A percentile compares a stretch with the other conserved stretches of the same genome.
Evolutionary conservation across 2,113 vertebrate genomes (phyloP).

Genomic region (Notechis scutatus): DNA sequence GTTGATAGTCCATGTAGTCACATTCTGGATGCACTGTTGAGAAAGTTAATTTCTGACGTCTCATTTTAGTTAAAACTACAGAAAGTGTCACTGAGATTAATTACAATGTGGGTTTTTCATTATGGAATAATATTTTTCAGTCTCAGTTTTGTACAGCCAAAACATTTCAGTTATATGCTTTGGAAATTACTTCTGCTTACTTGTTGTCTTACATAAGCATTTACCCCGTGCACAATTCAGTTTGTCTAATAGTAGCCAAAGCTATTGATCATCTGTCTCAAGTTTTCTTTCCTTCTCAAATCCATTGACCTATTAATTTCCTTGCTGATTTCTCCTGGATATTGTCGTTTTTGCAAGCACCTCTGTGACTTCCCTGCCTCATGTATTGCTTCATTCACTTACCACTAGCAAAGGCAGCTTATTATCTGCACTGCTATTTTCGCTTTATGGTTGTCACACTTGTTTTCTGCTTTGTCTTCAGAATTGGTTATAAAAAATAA

Average conservation of each 20-base stretch:
- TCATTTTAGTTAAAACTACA: slow-evolving; percentile 29
- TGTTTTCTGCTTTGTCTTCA: not conserved
- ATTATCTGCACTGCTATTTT: not conserved
- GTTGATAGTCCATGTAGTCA: slow-evolving; percentile 40
- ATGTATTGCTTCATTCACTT: not conserved
- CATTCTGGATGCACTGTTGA: slow-evolving; percentile 13
- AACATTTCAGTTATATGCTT: not conserved
- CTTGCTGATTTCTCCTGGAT: not conserved
- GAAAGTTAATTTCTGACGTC: slow-evolving; percentile 49
- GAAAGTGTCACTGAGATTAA: slow-evolving; percentile 19
- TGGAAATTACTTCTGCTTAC: not conserved
- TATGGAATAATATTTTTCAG: slow-evolving; percentile 51
- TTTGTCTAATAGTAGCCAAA: not conserved
- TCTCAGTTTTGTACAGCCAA: slow-evolving; percentile 50
- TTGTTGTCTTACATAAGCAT: slow-evolving; percentile 4
- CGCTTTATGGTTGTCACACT: not conserved
- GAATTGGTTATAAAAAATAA: not conserved
- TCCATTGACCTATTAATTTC: not conserved
- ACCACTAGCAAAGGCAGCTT: not conserved
- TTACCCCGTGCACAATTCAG: not conserved
- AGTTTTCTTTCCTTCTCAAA: not conserved
- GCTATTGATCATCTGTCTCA: not conserved
- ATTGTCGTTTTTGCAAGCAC: not conserved
- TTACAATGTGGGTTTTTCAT: slow-evolving; percentile 31
- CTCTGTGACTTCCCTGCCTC: not conserved